Percentiles rank a stretch among this genome's conserved stretches.
Conservation (phyloP, 37 sponge, comb jelly and placozoan genomes). For the Bolinopsis microptera region DNA sequence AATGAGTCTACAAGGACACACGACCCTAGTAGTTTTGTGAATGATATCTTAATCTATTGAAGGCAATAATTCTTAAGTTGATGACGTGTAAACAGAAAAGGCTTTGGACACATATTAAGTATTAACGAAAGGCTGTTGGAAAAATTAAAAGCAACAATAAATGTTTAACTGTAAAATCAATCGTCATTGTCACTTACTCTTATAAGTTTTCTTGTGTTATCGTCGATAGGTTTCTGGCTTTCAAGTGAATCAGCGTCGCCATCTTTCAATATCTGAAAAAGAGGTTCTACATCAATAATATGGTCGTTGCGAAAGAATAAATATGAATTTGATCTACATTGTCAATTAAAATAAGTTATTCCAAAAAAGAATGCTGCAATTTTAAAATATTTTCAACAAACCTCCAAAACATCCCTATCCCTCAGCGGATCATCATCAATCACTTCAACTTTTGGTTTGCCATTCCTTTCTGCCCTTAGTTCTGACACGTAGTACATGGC, state of each 20-base stretch:
- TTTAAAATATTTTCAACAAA: not conserved
- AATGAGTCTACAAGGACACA: no score
- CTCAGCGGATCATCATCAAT: not conserved
- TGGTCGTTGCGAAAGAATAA: not conserved
- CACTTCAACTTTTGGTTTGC: constrained; percentile 26
- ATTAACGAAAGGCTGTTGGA: no score
- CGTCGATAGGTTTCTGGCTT: not conserved
- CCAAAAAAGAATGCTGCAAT: not conserved
- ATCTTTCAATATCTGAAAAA: not conserved
- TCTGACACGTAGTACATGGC: not conserved
- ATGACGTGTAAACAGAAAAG: no score
- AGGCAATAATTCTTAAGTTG: no score
- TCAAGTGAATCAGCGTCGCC: not conserved
- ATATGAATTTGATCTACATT: not conserved
- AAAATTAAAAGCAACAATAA: no score
- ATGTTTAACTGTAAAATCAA: no score
- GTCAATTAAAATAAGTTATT: no score
- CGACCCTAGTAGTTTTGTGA: no score
- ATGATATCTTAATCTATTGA: no score
- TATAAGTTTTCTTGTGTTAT: not conserved
- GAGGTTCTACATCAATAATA: not conserved
- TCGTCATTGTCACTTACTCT: no score
- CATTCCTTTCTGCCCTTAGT: constrained; percentile 7
- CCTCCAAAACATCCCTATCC: not conserved
- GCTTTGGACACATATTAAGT: no score